Conservation (phyloP, 2,113 vertebrate species). For the Microcebus griseorufus region DNA sequence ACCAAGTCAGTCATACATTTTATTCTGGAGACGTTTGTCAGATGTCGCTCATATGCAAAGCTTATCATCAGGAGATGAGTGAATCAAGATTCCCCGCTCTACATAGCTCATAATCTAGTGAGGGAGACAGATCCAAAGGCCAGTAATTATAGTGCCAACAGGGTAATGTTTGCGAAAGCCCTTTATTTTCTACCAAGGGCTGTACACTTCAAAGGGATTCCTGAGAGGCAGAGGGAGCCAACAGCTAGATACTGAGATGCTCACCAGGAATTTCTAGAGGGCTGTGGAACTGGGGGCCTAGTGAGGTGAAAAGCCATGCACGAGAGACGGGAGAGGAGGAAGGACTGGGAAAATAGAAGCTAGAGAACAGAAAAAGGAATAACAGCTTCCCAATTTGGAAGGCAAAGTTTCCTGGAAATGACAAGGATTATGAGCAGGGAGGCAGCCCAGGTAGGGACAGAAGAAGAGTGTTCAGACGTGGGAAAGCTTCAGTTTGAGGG, state of each 20-base stretch:
- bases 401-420: background rate
- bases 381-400: background rate
- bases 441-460: too few species aligned
- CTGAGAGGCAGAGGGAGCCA: background rate
- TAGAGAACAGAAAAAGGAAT: background rate
- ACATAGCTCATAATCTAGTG: background rate
- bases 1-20: background rate
- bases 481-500: too few species aligned
- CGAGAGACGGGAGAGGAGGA: background rate
- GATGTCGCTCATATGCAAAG: background rate
- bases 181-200: background rate
- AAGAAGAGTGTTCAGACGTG: too few species aligned
- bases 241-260: background rate
- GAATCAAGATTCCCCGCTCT: background rate
- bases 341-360: background rate
- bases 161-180: background rate
- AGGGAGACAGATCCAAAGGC: background rate
- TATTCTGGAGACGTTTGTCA: background rate
- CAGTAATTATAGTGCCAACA: background rate
- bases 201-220: background rate
- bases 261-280: background rate
- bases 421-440: background rate
- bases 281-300: background rate
- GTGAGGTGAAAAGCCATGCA: background rate
- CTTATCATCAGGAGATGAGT: background rate